A percentile compares a stretch with the other conserved stretches of the same genome.
phyloP scores from a whole-genome alignment of 64 coral and sea anemone genomes.

The Anthopleura sola region DNA sequence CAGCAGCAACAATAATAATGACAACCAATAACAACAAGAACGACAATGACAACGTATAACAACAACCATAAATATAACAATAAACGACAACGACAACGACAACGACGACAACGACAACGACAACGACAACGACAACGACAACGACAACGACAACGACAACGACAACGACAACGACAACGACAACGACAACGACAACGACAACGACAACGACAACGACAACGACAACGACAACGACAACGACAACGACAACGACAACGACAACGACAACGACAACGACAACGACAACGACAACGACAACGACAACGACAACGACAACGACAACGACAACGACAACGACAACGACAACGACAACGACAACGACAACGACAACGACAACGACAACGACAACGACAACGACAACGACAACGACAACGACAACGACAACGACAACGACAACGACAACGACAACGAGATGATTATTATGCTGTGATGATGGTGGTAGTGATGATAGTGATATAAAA shows the following conservation, averaged over 20 bases:
- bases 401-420: neutral
- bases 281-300: neutral
- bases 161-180: neutral
- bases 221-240: neutral
- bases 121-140: neutral
- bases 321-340: neutral
- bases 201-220: neutral
- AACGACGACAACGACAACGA: neutral
- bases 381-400: neutral
- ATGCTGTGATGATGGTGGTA: no score
- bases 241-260: neutral
- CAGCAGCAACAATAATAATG: no score
- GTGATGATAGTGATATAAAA: no score
- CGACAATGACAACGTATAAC: no score
- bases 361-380: neutral
- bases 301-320: neutral
- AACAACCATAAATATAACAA: no score
- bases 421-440: no score
- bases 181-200: neutral
- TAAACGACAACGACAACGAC: no score
- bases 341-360: neutral
- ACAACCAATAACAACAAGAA: no score
- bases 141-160: neutral
- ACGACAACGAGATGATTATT: no score
- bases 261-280: neutral